phyloP scores from a whole-genome alignment of 2,797 vertebrate genomes.

The Cygnus olor region DNA sequence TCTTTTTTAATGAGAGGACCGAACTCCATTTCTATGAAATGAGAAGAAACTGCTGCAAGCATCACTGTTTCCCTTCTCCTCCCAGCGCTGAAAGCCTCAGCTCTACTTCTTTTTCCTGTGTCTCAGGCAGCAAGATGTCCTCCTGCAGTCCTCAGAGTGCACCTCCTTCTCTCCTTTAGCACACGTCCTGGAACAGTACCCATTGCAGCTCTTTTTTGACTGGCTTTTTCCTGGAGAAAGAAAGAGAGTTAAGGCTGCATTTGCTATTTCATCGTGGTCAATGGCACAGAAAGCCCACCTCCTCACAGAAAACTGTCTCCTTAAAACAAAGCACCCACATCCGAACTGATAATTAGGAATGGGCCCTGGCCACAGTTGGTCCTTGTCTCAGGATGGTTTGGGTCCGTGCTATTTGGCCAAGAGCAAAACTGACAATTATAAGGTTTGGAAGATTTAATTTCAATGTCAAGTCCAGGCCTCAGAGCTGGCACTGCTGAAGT shows the following conservation, averaged over 20 bases:
- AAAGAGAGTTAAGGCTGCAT: rapidly evolving
- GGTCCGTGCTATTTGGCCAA: neutral
- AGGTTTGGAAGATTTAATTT: neutral
- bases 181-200: slow-evolving; percentile 25
- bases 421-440: neutral
- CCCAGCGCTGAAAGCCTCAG: neutral
- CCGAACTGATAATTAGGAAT: neutral
- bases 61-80: neutral
- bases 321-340: neutral
- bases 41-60: neutral
- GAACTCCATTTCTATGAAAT: neutral
- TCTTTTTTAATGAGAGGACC: neutral
- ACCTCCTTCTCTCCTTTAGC: slow-evolving; percentile 38
- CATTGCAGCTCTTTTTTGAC: slow-evolving; percentile 25
- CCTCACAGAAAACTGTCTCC: neutral
- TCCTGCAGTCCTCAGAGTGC: neutral
- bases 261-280: neutral
- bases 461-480: neutral
- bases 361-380: neutral
- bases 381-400: neutral
- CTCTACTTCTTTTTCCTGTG: slow-evolving; percentile 54
- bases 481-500: neutral
- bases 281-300: neutral
- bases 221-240: slow-evolving; percentile 34
- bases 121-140: slow-evolving; percentile 24